Evolutionary conservation across 1,140 invertebrate species (phyloP).

Genomic region (Papilio polytes): DNA sequence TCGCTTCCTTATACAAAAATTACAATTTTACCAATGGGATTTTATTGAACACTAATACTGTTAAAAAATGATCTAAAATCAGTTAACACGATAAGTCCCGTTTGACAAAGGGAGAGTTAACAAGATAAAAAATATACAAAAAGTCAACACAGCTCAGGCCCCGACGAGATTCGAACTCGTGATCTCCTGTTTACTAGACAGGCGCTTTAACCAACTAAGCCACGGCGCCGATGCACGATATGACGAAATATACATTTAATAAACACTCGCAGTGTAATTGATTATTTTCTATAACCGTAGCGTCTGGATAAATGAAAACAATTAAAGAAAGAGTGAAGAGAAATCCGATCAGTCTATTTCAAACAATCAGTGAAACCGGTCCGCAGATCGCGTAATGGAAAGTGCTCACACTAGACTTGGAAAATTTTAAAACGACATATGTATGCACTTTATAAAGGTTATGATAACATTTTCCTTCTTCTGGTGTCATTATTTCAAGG

Average conservation of each 20-base stretch:
- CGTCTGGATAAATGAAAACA: slow-evolving; percentile 4
- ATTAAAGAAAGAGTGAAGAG: slow-evolving; percentile 28
- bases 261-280: neutral
- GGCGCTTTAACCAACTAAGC: slow-evolving; percentile 39
- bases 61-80: no score
- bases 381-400: slow-evolving; percentile 21
- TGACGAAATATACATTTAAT: neutral
- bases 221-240: slow-evolving; percentile 1
- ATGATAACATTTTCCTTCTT: no score
- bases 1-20: neutral
- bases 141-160: no score
- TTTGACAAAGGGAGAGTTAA: no score
- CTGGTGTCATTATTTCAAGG: no score
- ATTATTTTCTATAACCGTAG: neutral
- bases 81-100: no score
- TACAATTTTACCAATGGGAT: neutral
- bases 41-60: no score
- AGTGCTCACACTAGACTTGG: neutral
- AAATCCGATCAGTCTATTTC: neutral
- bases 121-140: no score
- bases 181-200: no score
- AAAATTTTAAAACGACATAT: neutral
- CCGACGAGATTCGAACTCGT: no score
- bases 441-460: no score
- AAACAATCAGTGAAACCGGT: slow-evolving; percentile 28